Evolutionary conservation across 1,140 invertebrate genomes (phyloP), one percentile per base, ranked within the genome.

Genomic region (Anagrus nilaparvatae): DNA sequence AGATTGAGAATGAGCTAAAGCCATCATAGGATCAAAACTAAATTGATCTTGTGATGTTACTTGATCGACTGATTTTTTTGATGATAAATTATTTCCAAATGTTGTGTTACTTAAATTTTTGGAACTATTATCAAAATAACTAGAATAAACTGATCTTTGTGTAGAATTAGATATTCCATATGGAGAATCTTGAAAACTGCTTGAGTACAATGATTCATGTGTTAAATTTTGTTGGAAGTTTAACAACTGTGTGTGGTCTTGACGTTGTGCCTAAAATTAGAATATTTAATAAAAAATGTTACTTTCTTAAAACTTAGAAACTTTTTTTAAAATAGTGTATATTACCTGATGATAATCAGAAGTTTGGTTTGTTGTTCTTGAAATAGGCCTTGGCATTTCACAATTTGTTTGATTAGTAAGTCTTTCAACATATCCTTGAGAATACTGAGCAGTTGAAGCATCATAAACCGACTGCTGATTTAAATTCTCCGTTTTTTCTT

Each of bases 21-120:
- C 38, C 53, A 68, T 63, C 52, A 67, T 60, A 5, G 59, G 40
- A 6, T 68, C 64, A 33, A 63, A 68, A 3, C 52, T 43, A 25
- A 63, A 66, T 21, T 65, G 63, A 3, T 62, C 44, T 9, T 47
- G 57, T 37, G 5, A 43, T n/a, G 19, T 54, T 36, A 17, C 18
- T 44, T 32, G 43, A 10, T 47, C 12, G 24, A 4, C 4, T 14
- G 12, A 10, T 13, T 10, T 31, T 4, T 32, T 16, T 2, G 60
- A 50, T 1, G 61, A 47, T 30, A 65, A 64, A 27, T 59, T 63
- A 7, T 43, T 39, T 5, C 51, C n/a, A 14, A 41, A 44, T 14
- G 52, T 14, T 1, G 47, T 19, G 16, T 40, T 36, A n/a, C 31
- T 33, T 14, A 39, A 10, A 24, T 42, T 19, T 33, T 62, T 67